phyloP scores from a whole-genome alignment of 1,140 invertebrate genomes.

The Asbolus verrucosus region DNA sequence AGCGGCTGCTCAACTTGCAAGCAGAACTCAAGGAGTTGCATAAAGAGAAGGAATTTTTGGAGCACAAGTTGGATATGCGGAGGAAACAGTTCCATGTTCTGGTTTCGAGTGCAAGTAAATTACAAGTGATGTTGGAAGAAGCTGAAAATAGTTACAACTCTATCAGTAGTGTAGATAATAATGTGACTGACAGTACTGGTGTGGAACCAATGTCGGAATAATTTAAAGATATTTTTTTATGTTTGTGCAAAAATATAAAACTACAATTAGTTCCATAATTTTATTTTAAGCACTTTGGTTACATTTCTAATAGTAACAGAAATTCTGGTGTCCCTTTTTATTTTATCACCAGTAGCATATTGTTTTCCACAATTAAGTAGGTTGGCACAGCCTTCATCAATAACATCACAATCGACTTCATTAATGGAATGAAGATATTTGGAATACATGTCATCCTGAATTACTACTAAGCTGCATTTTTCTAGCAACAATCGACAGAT shows the following conservation, averaged over 20 bases:
- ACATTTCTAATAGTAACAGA: slow-evolving; percentile 96
- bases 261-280: slow-evolving; percentile 66
- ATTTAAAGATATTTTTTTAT: slow-evolving; percentile 12
- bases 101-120: slow-evolving; percentile 83
- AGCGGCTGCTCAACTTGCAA: slow-evolving; percentile 79
- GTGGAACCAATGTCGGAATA: slow-evolving; percentile 61
- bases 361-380: slow-evolving; percentile 70
- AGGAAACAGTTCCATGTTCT: slow-evolving; percentile 91
- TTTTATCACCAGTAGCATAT: slow-evolving; percentile 69
- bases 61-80: slow-evolving; percentile 82
- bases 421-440: slow-evolving; percentile 91
- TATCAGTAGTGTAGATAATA: slow-evolving; percentile 66
- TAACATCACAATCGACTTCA: slow-evolving; percentile 77
- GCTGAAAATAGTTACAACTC: slow-evolving; percentile 68
- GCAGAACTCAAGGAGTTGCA: slow-evolving; percentile 77
- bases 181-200: slow-evolving; percentile 57
- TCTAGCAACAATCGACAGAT: slow-evolving; percentile 83
- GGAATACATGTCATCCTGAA: slow-evolving; percentile 86
- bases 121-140: slow-evolving; percentile 80
- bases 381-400: slow-evolving; percentile 79
- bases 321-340: slow-evolving; percentile 80
- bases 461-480: slow-evolving; percentile 87
- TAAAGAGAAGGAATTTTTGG: slow-evolving; percentile 77
- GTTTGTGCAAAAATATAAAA: slow-evolving; percentile 36
- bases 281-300: slow-evolving; percentile 87